A percentile compares a stretch with the other conserved stretches of the same genome.
Evolutionary conservation across 2,797 vertebrate genomes (phyloP).

Genomic region (Megalops cyprinoides): DNA sequence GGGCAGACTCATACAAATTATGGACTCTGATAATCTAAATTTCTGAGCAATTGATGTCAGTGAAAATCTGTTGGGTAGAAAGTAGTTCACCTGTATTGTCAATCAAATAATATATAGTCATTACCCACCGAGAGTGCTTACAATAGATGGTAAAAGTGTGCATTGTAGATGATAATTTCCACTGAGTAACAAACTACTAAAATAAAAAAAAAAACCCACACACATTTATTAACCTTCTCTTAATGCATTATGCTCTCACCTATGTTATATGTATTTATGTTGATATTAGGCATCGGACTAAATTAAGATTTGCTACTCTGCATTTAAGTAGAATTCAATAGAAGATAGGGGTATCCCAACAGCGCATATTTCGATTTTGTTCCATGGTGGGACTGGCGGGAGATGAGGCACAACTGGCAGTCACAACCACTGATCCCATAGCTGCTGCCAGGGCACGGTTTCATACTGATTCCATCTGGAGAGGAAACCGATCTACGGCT

Average conservation of each 20-base stretch:
- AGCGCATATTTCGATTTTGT: slow-evolving; percentile 48
- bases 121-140: not conserved
- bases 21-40: not conserved
- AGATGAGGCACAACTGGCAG: slow-evolving; percentile 75
- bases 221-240: not conserved
- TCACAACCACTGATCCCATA: slow-evolving; percentile 72
- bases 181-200: not conserved
- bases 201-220: not conserved
- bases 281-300: not conserved
- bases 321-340: no score
- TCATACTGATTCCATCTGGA: slow-evolving; percentile 70
- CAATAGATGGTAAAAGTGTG: not conserved
- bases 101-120: slow-evolving; percentile 2
- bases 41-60: not conserved
- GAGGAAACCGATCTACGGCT: slow-evolving; percentile 13
- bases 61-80: not conserved
- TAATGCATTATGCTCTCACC: not conserved
- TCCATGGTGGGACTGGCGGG: slow-evolving; percentile 72
- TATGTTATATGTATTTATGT: not conserved
- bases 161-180: not conserved
- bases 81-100: not conserved
- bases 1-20: not conserved
- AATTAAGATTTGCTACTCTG: not conserved
- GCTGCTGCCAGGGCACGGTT: slow-evolving; percentile 69
- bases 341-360: not conserved